Base-by-base conservation (phyloP, 2,113 vertebrate species). In the Chaetops frenatus region DNA sequence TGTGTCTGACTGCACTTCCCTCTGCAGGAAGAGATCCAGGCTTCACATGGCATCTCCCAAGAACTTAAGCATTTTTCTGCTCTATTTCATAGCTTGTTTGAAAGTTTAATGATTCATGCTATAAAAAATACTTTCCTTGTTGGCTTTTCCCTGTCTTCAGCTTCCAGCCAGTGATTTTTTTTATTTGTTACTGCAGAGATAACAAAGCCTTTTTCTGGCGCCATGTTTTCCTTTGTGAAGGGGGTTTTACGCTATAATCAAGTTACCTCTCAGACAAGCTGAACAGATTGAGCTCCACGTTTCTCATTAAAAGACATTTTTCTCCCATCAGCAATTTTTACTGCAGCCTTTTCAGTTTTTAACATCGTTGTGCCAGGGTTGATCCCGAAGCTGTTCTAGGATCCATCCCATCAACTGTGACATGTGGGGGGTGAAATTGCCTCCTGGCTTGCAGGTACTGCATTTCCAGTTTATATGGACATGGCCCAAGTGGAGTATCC, bases 131-230 rank as follows among this genome's bases (percentile, higher is more conserved):
- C 60, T 83, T 90, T n/a, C 45, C 82, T 73, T 77, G 35, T 81
- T 77, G 64, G 90, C 60, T 93, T 40, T 94, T 92, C 36, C 47
- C 93, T 92, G 72, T 79, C 54, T 94, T 94, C 72, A 74, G 92
- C 76, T 88, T 92, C 76, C 80, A 93, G 51, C 50, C 29, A 50
- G 70, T 36, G 86, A 62, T 83, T 86, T 58, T 72, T 94, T 95
- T 83, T 90, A 57, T 83, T 94, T 71, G 47, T 51, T 48, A 51
- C 18, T 64, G 42, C 72, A 81, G 80, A 78, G 76, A 78, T 94
- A 92, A 84, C 44, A 88, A 93, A 92, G 56, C 56, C 65, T 31
- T 65, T 86, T 91, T 71, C 67, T 57, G 58, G 31, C 1, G 1
- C 54, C 24, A 10, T 81, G 20, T 94, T 92, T 81, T 81, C 65